A percentile compares a stretch with the other conserved stretches of the same genome.
Conservation (phyloP, 1,140 invertebrate genomes). For the Episyrphus balteatus region DNA sequence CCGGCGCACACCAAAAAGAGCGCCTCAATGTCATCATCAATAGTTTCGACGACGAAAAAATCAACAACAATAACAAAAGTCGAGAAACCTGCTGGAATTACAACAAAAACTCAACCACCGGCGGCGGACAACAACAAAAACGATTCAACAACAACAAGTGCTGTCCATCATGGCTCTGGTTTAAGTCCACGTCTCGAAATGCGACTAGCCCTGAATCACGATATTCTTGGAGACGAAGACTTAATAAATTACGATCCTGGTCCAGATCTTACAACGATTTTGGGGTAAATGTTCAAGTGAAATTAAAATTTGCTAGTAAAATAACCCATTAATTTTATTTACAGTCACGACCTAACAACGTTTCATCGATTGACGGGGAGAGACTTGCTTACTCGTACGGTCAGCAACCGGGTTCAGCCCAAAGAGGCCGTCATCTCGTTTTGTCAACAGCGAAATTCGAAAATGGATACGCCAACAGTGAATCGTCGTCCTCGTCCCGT, state of each 20-base stretch:
- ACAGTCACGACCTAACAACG: conserved; percentile 37
- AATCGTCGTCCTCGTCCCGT: conserved; percentile 31
- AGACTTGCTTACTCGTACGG: conserved; percentile 37
- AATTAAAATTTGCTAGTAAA: not conserved
- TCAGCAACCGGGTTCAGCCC: conserved; percentile 34
- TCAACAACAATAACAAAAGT: conserved; percentile 37
- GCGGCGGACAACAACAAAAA: conserved; percentile 36
- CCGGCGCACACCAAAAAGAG: conserved; percentile 12
- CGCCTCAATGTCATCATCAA: conserved; percentile 32
- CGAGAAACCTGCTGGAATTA: conserved; percentile 17
- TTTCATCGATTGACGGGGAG: conserved; percentile 37
- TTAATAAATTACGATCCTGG: conserved; percentile 38
- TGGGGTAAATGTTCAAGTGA: conserved; percentile 19
- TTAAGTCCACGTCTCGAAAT: conserved; percentile 49
- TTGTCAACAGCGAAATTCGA: conserved; percentile 38
- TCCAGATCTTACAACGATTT: conserved; percentile 37
- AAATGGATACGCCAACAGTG: conserved; percentile 38
- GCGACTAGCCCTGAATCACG: conserved; percentile 44
- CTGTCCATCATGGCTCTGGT: conserved; percentile 26
- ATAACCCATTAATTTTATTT: not conserved
- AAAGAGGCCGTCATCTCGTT: conserved; percentile 38
- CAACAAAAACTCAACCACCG: conserved; percentile 4
- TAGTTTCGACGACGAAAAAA: conserved; percentile 32
- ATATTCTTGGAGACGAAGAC: conserved; percentile 38
- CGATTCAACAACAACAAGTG: conserved; percentile 16